A percentile compares a stretch with the other conserved stretches of the same genome.
Conservation (phyloP, 2,113 vertebrate genomes). For the Nothobranchius furzeri region DNA sequence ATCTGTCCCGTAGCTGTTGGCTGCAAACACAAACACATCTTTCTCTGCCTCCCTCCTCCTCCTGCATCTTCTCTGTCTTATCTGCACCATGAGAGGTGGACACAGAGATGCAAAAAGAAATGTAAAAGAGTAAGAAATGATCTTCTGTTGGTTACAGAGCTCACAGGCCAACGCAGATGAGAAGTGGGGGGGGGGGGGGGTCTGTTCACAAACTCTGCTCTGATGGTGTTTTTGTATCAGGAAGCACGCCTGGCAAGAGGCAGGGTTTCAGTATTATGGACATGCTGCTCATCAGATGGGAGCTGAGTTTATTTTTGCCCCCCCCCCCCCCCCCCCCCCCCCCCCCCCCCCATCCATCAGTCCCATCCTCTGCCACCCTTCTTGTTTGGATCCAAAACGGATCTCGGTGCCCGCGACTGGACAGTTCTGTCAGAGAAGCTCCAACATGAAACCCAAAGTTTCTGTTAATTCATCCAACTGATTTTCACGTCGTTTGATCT, state of each 20-base stretch:
- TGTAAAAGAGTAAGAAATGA: constrained; percentile 21
- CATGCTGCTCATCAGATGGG: constrained; percentile 86
- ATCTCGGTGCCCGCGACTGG: constrained; percentile 69
- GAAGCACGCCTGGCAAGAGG: constrained; percentile 74
- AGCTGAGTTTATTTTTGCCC: constrained; percentile 77
- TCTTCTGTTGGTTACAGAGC: constrained; percentile 47
- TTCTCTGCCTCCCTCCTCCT: constrained; percentile 31
- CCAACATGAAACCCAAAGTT: constrained; percentile 55
- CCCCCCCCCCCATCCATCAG: constrained; percentile 31
- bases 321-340: constrained; percentile 25
- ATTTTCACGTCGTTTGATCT: constrained; percentile 54
- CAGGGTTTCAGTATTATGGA: constrained; percentile 75
- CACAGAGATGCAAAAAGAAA: background rate
- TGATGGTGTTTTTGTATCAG: constrained; percentile 76
- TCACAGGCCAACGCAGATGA: constrained; percentile 56
- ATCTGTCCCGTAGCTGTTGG: constrained; percentile 77
- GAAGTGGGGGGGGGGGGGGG: constrained; percentile 16
- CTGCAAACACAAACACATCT: constrained; percentile 66
- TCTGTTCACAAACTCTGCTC: constrained; percentile 71
- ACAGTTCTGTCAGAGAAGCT: constrained; percentile 62
- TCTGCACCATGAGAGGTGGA: constrained; percentile 37
- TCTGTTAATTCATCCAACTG: constrained; percentile 62
- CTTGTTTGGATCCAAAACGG: constrained; percentile 69
- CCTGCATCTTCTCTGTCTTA: constrained; percentile 39
- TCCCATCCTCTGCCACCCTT: constrained; percentile 54